Conservation (phyloP, 2,113 vertebrate species). For the Gopherus evgoodei region DNA sequence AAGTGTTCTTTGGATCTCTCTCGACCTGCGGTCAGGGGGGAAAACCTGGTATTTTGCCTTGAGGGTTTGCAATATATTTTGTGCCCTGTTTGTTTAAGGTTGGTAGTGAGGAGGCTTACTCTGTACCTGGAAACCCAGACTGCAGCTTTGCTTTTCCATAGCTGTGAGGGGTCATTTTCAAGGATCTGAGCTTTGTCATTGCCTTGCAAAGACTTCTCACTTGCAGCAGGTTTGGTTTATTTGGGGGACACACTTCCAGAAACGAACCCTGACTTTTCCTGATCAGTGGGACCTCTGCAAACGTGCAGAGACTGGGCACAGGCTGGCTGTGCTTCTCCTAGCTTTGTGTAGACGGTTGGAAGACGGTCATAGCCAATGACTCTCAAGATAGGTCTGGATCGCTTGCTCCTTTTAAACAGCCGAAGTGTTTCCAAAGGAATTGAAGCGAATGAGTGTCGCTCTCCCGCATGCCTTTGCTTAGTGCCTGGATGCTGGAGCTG, state of each 20-base stretch:
- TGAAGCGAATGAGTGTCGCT: not conserved
- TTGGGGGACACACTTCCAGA: not conserved
- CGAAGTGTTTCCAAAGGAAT: not conserved
- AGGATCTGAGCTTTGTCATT: constrained; percentile 9
- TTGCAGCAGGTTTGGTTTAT: not conserved
- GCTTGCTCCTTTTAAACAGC: not conserved
- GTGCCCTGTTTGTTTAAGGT: constrained; percentile 21
- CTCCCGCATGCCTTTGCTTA: not conserved
- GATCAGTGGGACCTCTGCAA: not conserved
- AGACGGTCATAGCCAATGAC: not conserved
- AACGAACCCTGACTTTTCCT: constrained; percentile 5
- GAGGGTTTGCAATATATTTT: constrained; percentile 2
- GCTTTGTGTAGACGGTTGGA: not conserved
- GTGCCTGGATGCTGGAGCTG: not conserved
- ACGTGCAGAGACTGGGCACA: constrained; percentile 33
- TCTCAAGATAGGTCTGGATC: not conserved
- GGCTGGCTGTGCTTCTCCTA: constrained; percentile 43
- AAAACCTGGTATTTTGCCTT: not conserved
- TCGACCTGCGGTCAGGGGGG: constrained; percentile 32
- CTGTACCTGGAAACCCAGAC: constrained; percentile 36
- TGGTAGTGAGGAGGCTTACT: constrained; percentile 2
- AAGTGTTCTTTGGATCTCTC: constrained; percentile 75
- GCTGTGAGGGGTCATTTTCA: not conserved
- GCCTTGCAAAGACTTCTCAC: not conserved
- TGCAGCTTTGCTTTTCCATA: constrained; percentile 23